A percentile compares a stretch with the other conserved stretches of the same genome.
phyloP scores from a whole-genome alignment of 2,113 vertebrate species.

The Barbus barbus region DNA sequence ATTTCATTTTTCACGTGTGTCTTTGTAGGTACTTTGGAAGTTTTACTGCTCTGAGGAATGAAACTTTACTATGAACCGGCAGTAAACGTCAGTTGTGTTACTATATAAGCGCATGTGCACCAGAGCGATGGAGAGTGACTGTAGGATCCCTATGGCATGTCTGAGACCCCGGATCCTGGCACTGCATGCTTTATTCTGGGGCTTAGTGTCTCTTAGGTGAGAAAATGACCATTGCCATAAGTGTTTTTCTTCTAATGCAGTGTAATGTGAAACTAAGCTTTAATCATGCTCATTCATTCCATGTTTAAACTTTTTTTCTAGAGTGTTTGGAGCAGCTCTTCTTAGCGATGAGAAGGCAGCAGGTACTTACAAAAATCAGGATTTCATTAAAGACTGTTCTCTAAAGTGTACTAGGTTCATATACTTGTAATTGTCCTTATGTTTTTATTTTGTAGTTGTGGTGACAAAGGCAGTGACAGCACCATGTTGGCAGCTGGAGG shows the following conservation, averaged over 20 bases:
- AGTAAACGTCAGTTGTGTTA: background rate
- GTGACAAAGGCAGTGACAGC: conserved; percentile 60
- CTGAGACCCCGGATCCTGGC: conserved; percentile 59
- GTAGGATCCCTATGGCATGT: conserved; percentile 61
- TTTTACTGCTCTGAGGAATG: background rate
- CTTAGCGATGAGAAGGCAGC: conserved; percentile 60
- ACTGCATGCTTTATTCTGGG: conserved; percentile 64
- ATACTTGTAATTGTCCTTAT: background rate
- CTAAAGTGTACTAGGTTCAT: background rate
- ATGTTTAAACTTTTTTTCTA: conserved; percentile 18
- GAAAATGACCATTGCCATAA: background rate
- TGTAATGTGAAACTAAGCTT: too few species aligned
- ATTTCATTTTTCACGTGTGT: background rate
- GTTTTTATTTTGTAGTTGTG: conserved; percentile 35
- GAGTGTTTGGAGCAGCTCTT: conserved; percentile 65
- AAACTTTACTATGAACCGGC: background rate
- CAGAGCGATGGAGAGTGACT: conserved; percentile 64
- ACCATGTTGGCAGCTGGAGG: conserved; percentile 80
- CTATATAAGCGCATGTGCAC: background rate
- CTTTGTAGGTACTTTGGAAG: background rate
- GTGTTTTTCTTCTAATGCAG: background rate
- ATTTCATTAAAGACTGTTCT: background rate
- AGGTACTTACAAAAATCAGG: conserved; percentile 49
- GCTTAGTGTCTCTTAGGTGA: conserved; percentile 64
- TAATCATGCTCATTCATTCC: background rate